These are phyloP conservation scores for Ischnura elegans DNA, from an alignment of 2,888 invertebrate genomes.

Conservation along the genomic window DNA sequence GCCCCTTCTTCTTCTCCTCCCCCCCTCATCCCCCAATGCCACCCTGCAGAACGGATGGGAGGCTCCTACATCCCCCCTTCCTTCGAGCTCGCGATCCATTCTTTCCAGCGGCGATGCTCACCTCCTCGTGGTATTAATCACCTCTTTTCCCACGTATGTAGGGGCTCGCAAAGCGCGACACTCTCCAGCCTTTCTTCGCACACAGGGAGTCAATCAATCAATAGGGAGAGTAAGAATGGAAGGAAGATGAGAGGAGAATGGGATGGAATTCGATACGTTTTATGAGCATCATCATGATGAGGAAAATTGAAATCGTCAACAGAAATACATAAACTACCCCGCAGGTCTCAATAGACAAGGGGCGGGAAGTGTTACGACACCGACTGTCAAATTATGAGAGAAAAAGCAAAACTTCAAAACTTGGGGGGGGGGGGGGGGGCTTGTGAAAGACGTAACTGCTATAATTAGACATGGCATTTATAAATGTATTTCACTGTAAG, in stretches of 20 bases:
- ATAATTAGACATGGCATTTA: too few relatives aligned
- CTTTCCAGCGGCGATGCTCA: background rate
- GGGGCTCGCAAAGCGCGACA: background rate
- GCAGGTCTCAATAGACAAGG: too few relatives aligned
- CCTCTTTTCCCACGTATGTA: background rate
- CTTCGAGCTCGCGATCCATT: background rate
- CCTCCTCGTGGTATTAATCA: constrained; percentile 25
- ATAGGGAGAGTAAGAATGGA: background rate
- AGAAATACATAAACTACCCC: too few relatives aligned
- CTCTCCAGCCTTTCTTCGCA: constrained; percentile 16
- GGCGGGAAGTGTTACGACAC: too few relatives aligned
- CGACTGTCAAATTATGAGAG: too few relatives aligned
- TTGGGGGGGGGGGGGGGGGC: too few relatives aligned
- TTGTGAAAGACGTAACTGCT: too few relatives aligned
- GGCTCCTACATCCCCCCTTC: background rate
- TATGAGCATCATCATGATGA: background rate
- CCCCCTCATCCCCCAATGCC: background rate
- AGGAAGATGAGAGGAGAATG: background rate
- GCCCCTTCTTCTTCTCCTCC: background rate
- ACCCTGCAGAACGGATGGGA: background rate
- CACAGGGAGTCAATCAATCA: constrained; percentile 9
- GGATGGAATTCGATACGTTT: background rate
- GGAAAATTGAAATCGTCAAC: background rate
- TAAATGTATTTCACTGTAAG: too few relatives aligned
- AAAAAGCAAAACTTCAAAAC: too few relatives aligned